Percentiles rank a stretch among this genome's conserved stretches.
Evolutionary conservation across 2,113 vertebrate genomes (phyloP).

Genomic region (Procavia capensis): DNA sequence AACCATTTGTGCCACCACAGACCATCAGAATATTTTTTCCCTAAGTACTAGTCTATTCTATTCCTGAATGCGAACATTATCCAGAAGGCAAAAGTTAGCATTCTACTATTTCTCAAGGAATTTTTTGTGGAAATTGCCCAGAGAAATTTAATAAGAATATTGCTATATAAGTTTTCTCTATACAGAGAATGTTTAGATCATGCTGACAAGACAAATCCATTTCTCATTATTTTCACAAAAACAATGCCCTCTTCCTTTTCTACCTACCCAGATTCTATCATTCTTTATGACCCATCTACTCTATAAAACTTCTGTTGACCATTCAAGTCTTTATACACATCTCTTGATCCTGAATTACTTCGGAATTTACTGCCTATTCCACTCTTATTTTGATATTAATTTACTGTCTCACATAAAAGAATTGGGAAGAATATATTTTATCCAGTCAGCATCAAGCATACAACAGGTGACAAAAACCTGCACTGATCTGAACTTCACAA

Average conservation of each 20-base stretch:
- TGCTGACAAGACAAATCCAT: not conserved
- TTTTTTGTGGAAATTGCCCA: not conserved
- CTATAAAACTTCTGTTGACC: not conserved
- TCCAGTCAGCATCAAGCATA: not conserved
- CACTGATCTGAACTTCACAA: not conserved
- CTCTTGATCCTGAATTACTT: not conserved
- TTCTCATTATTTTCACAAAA: not conserved
- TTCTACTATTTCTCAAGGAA: not conserved
- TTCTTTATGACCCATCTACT: not conserved
- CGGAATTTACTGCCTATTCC: not conserved
- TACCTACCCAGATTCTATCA: not conserved
- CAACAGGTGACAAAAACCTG: not conserved
- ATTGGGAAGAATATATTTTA: not conserved
- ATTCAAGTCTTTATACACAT: not conserved
- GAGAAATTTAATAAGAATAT: not conserved
- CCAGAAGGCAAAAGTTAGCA: not conserved
- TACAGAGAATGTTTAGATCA: not conserved
- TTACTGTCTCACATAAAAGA: conserved; percentile 1
- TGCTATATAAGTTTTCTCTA: not conserved
- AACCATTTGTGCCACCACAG: not conserved
- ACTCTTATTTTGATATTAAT: conserved; percentile 13
- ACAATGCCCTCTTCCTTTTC: not conserved
- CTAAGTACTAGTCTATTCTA: not conserved
- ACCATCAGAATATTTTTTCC: not conserved
- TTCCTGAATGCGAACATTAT: not conserved